Conservation (phyloP, 2,888 invertebrate genomes). For the Idaea dimidiata region DNA sequence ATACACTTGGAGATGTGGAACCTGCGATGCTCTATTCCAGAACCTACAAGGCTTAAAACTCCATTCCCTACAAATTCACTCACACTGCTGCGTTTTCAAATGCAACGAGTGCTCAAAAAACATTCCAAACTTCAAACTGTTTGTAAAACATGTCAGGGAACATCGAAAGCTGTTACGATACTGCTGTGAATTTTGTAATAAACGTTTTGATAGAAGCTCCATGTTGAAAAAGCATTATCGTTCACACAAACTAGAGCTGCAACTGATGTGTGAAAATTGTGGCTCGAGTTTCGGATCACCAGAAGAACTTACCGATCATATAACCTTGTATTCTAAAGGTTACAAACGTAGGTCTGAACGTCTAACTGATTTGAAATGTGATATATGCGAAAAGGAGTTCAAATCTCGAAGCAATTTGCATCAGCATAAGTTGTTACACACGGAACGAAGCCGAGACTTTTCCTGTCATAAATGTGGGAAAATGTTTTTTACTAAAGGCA, state of each 20-base stretch:
- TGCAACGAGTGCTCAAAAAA: conserved; percentile 64
- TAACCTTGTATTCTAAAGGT: conserved; percentile 49
- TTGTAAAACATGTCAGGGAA: conserved; percentile 58
- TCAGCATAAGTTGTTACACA: conserved; percentile 67
- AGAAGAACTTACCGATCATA: conserved; percentile 60
- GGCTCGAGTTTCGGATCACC: conserved; percentile 53
- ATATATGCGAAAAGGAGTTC: conserved; percentile 62
- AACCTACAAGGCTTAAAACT: conserved; percentile 59
- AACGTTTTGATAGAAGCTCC: conserved; percentile 43
- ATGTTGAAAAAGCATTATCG: conserved; percentile 52
- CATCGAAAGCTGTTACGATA: conserved; percentile 59
- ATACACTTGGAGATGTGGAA: conserved; percentile 62
- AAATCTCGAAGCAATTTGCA: conserved; percentile 63
- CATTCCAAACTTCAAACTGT: conserved; percentile 48
- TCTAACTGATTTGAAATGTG: conserved; percentile 58
- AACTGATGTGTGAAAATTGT: conserved; percentile 53
- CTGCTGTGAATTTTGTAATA: conserved; percentile 68
- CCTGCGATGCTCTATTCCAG: conserved; percentile 66
- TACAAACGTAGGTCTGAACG: conserved; percentile 42
- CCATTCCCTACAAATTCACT: conserved; percentile 66
- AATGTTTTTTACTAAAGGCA: conserved; percentile 74
- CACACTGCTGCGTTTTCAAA: conserved; percentile 61
- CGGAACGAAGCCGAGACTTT: conserved; percentile 65
- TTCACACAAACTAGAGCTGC: conserved; percentile 20
- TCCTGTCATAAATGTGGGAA: conserved; percentile 72